Conservation (phyloP, 2,113 vertebrate species). For the Phocoena sinus region DNA sequence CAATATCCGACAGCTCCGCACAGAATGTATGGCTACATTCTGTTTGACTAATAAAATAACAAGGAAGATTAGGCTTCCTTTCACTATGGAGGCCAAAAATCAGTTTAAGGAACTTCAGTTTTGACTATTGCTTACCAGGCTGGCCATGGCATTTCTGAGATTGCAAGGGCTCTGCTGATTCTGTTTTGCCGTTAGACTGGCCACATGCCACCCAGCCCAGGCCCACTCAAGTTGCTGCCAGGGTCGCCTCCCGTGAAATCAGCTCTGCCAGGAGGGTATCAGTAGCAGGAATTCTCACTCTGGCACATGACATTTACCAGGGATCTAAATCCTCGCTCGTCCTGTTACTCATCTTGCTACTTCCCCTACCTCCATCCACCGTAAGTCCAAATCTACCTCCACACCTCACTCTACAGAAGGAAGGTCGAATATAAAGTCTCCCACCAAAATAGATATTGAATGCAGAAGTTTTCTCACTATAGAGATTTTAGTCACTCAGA, state of each 20-base stretch:
- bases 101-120: neutral
- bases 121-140: neutral
- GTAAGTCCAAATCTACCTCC: neutral
- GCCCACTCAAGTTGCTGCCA: no score
- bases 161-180: neutral
- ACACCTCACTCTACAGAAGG: neutral
- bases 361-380: neutral
- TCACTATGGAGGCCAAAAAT: neutral
- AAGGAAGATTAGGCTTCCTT: neutral
- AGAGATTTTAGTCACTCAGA: neutral
- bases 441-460: neutral
- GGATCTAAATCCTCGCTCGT: neutral
- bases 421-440: neutral
- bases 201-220: neutral
- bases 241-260: neutral
- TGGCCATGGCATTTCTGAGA: neutral
- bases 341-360: neutral
- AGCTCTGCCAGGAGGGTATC: neutral
- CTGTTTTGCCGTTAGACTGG: neutral
- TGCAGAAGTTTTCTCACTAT: neutral
- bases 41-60: neutral
- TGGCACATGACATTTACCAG: neutral
- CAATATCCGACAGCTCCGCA: neutral
- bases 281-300: neutral
- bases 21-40: neutral